Conservation (phyloP, 1,140 invertebrate species). For the Idris sp. region DNA sequence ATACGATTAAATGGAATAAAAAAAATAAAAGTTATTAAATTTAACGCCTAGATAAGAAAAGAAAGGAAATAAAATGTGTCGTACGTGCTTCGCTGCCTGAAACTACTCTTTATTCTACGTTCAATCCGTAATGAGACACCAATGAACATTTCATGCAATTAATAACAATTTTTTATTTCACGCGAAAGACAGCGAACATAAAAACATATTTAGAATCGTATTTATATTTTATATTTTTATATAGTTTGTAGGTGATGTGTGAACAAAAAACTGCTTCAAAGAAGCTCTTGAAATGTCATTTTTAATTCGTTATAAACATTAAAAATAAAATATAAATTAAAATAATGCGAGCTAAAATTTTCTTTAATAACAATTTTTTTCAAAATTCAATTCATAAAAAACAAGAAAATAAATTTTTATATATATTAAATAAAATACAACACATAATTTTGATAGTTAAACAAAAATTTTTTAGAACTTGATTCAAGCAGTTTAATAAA, state of each 20-base stretch:
- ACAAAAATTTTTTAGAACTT: constrained; percentile 35
- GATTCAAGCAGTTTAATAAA: constrained; percentile 28
- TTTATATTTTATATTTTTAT: constrained; percentile 77
- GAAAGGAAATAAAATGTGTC: constrained; percentile 12
- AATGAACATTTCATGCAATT: constrained; percentile 60
- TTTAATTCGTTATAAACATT: not conserved
- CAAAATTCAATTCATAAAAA: no score
- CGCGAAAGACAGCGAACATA: constrained; percentile 49
- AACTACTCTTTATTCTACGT: constrained; percentile 35
- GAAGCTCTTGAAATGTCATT: constrained; percentile 30
- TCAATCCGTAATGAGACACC: constrained; percentile 57
- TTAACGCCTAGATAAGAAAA: no score
- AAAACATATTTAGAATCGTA: constrained; percentile 61
- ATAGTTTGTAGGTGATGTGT: constrained; percentile 72
- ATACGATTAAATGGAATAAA: constrained; percentile 14
- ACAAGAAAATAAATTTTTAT: not conserved
- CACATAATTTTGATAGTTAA: not conserved
- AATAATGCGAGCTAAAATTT: no score
- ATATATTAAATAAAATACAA: constrained; percentile 5
- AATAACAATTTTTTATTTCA: constrained; percentile 44
- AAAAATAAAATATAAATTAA: not conserved
- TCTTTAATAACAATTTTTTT: no score
- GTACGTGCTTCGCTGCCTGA: constrained; percentile 33
- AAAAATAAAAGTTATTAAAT: constrained; percentile 15
- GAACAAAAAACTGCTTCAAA: constrained; percentile 33